Evolutionary conservation across 2,113 vertebrate species (phyloP).

Genomic region (Lasiurus borealis): DNA sequence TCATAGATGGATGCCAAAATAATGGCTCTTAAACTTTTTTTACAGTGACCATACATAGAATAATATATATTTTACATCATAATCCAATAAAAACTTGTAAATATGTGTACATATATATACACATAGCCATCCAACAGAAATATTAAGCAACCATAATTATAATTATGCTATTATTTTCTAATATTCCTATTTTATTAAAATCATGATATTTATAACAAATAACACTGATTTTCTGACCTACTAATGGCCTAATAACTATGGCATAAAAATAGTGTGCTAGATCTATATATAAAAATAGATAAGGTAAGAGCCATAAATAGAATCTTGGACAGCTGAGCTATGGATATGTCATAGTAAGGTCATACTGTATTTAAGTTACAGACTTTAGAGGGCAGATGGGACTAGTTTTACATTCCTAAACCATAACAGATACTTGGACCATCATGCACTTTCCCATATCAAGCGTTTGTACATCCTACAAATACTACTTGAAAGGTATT

Average conservation of each 20-base stretch:
- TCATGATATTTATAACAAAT: background rate
- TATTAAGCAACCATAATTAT: background rate
- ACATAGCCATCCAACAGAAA: background rate
- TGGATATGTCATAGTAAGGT: background rate
- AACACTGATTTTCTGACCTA: background rate
- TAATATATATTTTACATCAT: background rate
- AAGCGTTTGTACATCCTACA: background rate
- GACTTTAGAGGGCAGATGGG: background rate
- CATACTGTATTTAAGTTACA: background rate
- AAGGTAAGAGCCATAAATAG: background rate
- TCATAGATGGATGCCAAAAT: background rate
- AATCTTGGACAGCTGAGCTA: background rate
- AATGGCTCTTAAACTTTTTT: background rate
- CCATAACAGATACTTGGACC: background rate
- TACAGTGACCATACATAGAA: background rate
- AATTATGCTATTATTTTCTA: background rate
- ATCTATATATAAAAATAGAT: background rate
- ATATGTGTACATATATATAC: background rate
- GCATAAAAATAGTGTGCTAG: background rate
- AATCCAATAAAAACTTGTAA: background rate
- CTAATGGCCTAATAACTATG: background rate
- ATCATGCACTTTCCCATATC: background rate
- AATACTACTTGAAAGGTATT: background rate
- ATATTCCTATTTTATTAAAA: slow-evolving; percentile 6
- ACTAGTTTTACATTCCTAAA: background rate